Evolutionary conservation across 2,797 vertebrate genomes (phyloP).

Genomic region (Pangasius krempfi): DNA sequence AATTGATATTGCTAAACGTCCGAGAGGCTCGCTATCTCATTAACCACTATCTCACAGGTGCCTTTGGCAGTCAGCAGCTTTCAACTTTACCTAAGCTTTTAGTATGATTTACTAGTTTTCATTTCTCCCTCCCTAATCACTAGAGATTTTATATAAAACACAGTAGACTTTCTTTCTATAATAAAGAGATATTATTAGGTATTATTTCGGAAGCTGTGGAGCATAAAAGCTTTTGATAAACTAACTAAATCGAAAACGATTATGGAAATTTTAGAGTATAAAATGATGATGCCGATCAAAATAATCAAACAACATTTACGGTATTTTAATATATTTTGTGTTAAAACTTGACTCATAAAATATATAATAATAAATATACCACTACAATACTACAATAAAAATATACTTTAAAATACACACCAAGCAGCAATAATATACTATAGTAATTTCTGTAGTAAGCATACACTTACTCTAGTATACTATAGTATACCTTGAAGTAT

Average conservation of each 20-base stretch:
- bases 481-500: background rate
- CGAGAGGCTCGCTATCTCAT: background rate
- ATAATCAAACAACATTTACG: background rate
- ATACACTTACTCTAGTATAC: background rate
- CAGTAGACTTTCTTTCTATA: background rate
- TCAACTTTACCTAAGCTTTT: background rate
- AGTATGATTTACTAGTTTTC: background rate
- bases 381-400: background rate
- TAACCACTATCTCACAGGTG: background rate
- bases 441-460: background rate
- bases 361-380: background rate
- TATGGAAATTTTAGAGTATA: background rate
- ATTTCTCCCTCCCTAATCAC: background rate
- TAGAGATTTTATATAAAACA: background rate
- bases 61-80: background rate
- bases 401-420: background rate
- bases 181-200: background rate
- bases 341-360: background rate
- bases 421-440: background rate
- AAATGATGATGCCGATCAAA: background rate
- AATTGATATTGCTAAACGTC: background rate
- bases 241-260: background rate
- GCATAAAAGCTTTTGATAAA: background rate
- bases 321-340: background rate
- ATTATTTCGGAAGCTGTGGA: background rate